phyloP scores from a whole-genome alignment of 2,113 vertebrate genomes.

The Ciconia boyciana region DNA sequence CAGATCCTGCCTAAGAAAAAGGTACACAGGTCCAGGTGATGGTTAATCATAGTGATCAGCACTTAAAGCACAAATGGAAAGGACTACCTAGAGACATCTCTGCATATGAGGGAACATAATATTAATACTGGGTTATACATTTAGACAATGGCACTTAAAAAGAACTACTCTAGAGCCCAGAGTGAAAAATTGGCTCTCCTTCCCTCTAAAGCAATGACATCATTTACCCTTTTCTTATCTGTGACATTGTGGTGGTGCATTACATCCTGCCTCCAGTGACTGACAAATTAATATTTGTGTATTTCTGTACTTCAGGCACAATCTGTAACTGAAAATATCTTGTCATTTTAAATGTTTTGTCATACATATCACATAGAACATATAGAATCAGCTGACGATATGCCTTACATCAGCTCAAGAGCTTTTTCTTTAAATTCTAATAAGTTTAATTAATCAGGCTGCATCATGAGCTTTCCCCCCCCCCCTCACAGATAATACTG shows the following conservation, averaged over 20 bases:
- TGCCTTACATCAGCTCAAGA: not conserved
- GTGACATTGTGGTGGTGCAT: not conserved
- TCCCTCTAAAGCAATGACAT: not conserved
- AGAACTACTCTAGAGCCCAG: not conserved
- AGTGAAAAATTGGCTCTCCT: not conserved
- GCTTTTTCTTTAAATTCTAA: not conserved
- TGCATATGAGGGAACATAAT: not conserved
- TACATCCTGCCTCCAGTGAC: not conserved
- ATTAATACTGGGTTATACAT: not conserved
- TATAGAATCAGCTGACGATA: not conserved
- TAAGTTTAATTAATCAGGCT: not conserved
- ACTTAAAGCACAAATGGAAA: not conserved
- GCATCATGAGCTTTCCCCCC: not conserved
- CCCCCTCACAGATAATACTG: not conserved
- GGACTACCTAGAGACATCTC: not conserved
- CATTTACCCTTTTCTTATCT: not conserved
- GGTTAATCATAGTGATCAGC: not conserved
- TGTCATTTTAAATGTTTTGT: not conserved
- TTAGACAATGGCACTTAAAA: not conserved
- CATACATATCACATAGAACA: not conserved
- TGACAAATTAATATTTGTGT: not conserved
- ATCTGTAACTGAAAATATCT: not conserved
- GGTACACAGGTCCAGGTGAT: not conserved
- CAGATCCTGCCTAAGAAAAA: conserved; percentile 76
- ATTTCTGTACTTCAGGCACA: not conserved